Percentiles rank a stretch among this genome's conserved stretches.
These are phyloP conservation scores for Melierax canorus DNA, from an alignment of 2,113 vertebrate species.

Conservation along the genomic window DNA sequence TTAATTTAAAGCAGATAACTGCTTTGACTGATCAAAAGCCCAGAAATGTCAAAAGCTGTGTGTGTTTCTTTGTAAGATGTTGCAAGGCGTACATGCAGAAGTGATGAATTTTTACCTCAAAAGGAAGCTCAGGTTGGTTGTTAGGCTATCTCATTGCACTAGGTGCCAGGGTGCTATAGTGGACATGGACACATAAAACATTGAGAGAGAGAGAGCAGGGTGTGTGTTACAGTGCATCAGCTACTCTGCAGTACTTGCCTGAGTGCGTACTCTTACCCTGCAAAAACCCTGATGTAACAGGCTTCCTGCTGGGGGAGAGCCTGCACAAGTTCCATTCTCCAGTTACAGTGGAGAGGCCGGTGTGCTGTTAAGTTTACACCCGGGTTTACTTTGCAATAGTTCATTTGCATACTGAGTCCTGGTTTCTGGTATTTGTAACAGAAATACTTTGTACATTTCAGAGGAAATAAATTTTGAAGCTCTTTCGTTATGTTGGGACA, in stretches of 20 bases:
- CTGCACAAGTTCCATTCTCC: background rate
- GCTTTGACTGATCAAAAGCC: constrained; percentile 1
- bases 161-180: background rate
- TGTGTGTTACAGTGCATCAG: background rate
- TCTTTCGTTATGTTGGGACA: background rate
- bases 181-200: constrained; percentile 1
- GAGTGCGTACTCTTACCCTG: background rate
- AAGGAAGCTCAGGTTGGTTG: background rate
- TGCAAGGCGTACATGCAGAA: background rate
- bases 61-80: background rate
- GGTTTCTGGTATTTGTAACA: background rate
- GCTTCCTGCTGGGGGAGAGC: background rate
- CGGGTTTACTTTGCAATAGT: background rate
- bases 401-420: background rate
- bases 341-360: background rate
- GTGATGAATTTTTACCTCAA: background rate
- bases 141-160: background rate
- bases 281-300: background rate
- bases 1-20: background rate
- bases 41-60: background rate
- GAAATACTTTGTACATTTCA: background rate
- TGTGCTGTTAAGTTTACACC: background rate
- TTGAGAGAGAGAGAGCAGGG: background rate
- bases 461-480: background rate
- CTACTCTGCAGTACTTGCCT: background rate